Conservation (phyloP, 2,797 vertebrate species). For the Acanthopagrus latus region DNA sequence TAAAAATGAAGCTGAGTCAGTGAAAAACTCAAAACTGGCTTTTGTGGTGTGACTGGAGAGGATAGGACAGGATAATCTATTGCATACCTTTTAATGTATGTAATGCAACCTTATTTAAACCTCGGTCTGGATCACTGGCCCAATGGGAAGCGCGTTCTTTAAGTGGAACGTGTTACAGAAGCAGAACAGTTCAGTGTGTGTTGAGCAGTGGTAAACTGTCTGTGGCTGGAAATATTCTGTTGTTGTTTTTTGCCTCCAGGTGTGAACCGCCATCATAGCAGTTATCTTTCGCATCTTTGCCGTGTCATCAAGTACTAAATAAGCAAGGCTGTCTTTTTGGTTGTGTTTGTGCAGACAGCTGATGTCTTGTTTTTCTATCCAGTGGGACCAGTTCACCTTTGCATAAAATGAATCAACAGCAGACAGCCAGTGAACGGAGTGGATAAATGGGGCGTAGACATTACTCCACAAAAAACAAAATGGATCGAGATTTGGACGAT, state of each 20-base stretch:
- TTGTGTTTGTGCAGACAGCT: slow-evolving; percentile 50
- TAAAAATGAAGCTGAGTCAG: neutral
- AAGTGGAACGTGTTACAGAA: neutral
- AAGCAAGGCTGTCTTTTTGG: slow-evolving; percentile 37
- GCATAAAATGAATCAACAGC: neutral
- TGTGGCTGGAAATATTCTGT: slow-evolving; percentile 28
- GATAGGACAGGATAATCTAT: neutral
- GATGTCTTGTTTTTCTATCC: slow-evolving; percentile 48
- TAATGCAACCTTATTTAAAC: neutral
- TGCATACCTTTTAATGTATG: neutral
- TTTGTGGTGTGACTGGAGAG: neutral
- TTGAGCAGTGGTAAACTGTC: neutral
- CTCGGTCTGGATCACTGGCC: neutral
- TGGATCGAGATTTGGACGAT: neutral
- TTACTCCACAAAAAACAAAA: neutral
- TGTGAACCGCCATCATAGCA: slow-evolving; percentile 46
- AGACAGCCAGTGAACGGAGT: neutral
- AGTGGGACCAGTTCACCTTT: slow-evolving; percentile 45
- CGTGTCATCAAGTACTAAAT: slow-evolving; percentile 62
- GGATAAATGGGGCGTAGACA: neutral
- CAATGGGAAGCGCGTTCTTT: neutral
- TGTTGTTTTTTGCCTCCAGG: slow-evolving; percentile 61
- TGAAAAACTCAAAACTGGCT: neutral
- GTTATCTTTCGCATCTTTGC: slow-evolving; percentile 72
- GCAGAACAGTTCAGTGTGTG: neutral